These are phyloP conservation scores for Syngnathus scovelli DNA, from an alignment of 2,113 vertebrate species.

Conservation along the genomic window DNA sequence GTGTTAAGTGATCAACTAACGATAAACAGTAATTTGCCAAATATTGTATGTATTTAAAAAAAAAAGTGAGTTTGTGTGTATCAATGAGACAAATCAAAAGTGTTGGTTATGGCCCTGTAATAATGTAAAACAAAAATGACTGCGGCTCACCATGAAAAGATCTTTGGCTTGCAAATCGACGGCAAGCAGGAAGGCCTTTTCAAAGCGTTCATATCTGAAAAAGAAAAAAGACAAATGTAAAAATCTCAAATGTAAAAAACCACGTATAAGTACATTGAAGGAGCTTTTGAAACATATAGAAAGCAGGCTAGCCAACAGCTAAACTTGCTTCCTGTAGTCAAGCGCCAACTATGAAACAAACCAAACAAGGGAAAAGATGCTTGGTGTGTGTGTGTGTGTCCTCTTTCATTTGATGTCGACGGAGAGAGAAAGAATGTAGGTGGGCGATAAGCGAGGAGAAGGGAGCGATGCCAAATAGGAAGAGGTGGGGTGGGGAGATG, in stretches of 20 bases:
- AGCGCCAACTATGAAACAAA: slow-evolving; percentile 58
- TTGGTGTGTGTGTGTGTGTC: neutral
- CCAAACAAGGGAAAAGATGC: slow-evolving; percentile 38
- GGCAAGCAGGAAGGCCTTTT: slow-evolving; percentile 95
- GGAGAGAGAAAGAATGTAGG: slow-evolving; percentile 64
- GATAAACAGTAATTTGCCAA: no score
- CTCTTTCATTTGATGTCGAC: slow-evolving; percentile 61
- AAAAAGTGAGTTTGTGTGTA: no score
- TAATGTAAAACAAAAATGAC: neutral
- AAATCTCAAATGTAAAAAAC: neutral
- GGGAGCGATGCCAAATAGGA: slow-evolving; percentile 56
- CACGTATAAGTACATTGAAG: neutral
- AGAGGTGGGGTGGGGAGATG: slow-evolving; percentile 38
- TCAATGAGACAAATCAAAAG: neutral
- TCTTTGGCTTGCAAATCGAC: slow-evolving; percentile 87
- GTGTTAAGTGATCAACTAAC: no score
- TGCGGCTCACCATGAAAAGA: slow-evolving; percentile 90
- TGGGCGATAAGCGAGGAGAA: slow-evolving; percentile 63
- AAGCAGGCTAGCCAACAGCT: slow-evolving; percentile 43
- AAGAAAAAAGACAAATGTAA: slow-evolving; percentile 9
- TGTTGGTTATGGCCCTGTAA: neutral
- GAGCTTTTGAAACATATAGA: neutral
- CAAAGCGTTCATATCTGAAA: slow-evolving; percentile 85
- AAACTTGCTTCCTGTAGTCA: slow-evolving; percentile 47
- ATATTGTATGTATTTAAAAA: no score